Evolutionary conservation across 2,797 vertebrate species (phyloP).

Genomic region (Sebastes itinus): DNA sequence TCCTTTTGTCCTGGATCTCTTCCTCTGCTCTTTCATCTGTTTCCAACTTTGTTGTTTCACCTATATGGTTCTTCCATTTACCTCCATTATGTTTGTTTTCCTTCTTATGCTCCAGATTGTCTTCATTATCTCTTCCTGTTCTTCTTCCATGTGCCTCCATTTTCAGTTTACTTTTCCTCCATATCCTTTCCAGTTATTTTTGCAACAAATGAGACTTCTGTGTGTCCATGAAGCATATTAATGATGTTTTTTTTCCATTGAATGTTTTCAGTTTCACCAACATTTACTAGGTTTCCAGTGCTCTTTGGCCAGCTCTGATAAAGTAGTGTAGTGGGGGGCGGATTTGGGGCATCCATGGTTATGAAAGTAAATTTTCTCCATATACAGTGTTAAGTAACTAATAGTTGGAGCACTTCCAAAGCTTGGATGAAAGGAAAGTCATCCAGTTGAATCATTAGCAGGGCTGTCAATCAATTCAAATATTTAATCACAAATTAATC

Average conservation of each 20-base stretch:
- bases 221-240: no score
- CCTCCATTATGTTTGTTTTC: constrained; percentile 4
- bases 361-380: background rate
- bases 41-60: background rate
- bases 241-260: background rate
- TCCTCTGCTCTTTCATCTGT: background rate
- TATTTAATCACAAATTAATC: no score
- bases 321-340: background rate
- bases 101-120: background rate
- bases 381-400: background rate
- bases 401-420: background rate
- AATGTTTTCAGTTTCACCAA: background rate
- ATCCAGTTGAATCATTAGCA: background rate
- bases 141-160: background rate
- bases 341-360: background rate
- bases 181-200: no score
- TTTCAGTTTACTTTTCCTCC: no score
- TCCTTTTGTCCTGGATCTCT: background rate
- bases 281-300: background rate
- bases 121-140: background rate
- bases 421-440: background rate
- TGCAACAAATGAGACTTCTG: no score
- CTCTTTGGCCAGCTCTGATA: background rate
- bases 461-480: no score
- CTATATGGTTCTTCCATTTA: constrained; percentile 2